Evolutionary conservation across 2,888 invertebrate genomes (phyloP), one percentile per base, ranked within the genome.

Genomic region (Lymantria monacha): DNA sequence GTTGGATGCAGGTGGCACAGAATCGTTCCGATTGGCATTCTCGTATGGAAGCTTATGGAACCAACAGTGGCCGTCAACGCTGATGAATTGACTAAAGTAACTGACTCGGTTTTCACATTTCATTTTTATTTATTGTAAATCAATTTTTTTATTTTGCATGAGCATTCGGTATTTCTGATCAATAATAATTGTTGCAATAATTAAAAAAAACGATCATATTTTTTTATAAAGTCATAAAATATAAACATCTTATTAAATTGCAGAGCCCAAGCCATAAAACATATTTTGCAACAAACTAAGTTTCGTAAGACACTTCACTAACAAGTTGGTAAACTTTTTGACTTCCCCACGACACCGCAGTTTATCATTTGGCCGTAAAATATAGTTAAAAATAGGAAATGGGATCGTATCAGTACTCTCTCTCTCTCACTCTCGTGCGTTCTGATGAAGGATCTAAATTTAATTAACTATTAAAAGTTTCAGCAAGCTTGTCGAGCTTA

Each of bases 391-490:
- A 69, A 71, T 71, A 69, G 74, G 74, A 76, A 76, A 73, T 66
- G 63, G 55, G 52, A 55, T 62, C 56, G 62, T 50, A 66, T 66
- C 59, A 57, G 59, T 45, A 14, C 56, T 33, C 15, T 40, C 50
- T 53, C 56, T 5, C 22, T 30, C 56, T 33, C 15, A 38, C 50
- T 53, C 56, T 5, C 22, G 22, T 42, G 41, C 14, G 33, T 12
- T 31, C 53, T 58, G 67, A 72, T 67, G 63, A 59, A 48, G 51
- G 55, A 56, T 69, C 66, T 67, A 63, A 57, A 68, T 58, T 70
- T 79, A 81, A 81, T 81, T 78, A 79, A 68, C 76, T 69, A 75
- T 81, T 81, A 81, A 81, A 81, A 82, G 69, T 80, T 83, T 66
- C 9, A 36, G 44, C 14, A 46, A 38, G 41, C 49, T 30, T 42